Base-by-base conservation (phyloP, 2,797 vertebrate genomes). In the Sitta carolinensis region DNA sequence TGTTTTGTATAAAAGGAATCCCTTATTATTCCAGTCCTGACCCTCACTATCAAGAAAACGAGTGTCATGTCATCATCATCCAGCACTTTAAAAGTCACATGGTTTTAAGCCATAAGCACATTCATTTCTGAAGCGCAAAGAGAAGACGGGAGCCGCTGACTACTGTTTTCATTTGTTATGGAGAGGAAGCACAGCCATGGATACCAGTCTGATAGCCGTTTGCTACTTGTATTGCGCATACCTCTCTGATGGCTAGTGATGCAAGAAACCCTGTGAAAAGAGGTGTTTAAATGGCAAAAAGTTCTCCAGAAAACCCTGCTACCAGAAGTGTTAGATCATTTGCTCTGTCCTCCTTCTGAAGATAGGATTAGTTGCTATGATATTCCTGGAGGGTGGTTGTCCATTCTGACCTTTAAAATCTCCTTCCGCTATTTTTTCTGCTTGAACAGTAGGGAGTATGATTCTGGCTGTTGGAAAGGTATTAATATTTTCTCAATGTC, bases 41-140 rank as follows among this genome's bases (percentile, higher is more conserved):
- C 64, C 16, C 10, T 66, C 23, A 13, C 14, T 48, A 10, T 40
- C 54, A 51, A 63, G 36, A 59, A 55, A 85, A 30, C 5, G 8
- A 29, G 3, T 13, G 5, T 21, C 16, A 14, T 32, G 21, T 40
- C 11, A 5, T 86, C 51, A 51, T 40, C 23, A 27, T 13, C 14
- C 32, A 50, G 21, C 4, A 10, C 22, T 70, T 64, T 18, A 62
- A 27, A 86, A 77, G 16, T 66, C 9, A 4, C 11, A 5, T 16
- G 7, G 9, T 54, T 89, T 89, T 58, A 38, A 78, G 36, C 13
- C 27, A 12, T 7, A 8, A 66, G 3, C 0, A 0, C 2, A 1
- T 67, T 55, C 16, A 17, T n/a, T 20, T 45, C 29, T 23, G 50
- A 27, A 74, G 13, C 15, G 63, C 42, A 66, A 80, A 42, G 42